Conservation (phyloP, 2,888 invertebrate genomes). For the Orgyia antiqua region DNA sequence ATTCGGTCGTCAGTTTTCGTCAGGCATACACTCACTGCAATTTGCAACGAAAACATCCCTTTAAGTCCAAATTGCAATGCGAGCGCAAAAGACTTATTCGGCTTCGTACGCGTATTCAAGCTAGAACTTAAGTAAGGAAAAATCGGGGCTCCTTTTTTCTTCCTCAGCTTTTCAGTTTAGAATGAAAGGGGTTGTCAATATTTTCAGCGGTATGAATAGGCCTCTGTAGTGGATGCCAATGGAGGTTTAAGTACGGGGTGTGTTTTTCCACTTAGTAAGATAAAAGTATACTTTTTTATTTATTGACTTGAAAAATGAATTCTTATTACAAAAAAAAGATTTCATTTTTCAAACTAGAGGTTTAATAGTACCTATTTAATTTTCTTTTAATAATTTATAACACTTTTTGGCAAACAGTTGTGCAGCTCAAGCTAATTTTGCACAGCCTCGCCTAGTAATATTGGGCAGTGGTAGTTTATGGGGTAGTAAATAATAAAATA, state of each 20-base stretch:
- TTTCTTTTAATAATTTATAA: no score
- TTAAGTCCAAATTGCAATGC: slow-evolving; percentile 32
- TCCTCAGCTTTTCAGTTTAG: slow-evolving; percentile 57
- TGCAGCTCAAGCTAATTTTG: no score
- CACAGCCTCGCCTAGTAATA: no score
- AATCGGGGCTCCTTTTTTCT: slow-evolving; percentile 66
- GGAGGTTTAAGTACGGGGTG: slow-evolving; percentile 50
- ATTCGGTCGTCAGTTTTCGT: slow-evolving; percentile 24
- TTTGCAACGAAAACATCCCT: slow-evolving; percentile 49
- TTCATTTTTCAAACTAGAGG: no score
- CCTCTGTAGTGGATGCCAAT: slow-evolving; percentile 61
- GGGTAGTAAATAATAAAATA: no score
- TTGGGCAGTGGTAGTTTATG: no score
- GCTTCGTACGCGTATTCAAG: slow-evolving; percentile 56
- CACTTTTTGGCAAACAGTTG: no score
- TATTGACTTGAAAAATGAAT: no score
- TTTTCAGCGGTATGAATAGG: slow-evolving; percentile 71
- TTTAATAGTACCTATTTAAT: no score
- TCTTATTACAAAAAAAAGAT: no score
- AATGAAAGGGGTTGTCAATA: slow-evolving; percentile 72
- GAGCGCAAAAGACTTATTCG: slow-evolving; percentile 53
- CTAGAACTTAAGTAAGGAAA: slow-evolving; percentile 50
- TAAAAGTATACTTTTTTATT: no score
- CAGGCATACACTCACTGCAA: slow-evolving; percentile 41
- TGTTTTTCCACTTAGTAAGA: slow-evolving; percentile 48